Percentiles rank a stretch among this genome's conserved stretches.
These are phyloP conservation scores for Hypotaenidia philippensis DNA, from an alignment of 2,797 vertebrate genomes.

Conservation along the genomic window DNA sequence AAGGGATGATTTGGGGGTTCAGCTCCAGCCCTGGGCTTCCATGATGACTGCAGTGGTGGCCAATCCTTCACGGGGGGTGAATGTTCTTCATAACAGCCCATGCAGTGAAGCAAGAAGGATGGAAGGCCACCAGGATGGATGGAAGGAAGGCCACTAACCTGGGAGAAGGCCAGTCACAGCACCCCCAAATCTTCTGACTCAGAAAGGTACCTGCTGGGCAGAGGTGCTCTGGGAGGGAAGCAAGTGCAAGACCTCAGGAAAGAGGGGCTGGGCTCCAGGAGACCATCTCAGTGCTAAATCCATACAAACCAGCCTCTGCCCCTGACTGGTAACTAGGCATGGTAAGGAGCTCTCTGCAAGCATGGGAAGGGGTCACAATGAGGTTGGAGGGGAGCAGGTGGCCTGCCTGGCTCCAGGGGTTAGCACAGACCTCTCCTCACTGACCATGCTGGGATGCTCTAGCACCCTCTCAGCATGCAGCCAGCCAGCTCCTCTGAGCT, in stretches of 20 bases:
- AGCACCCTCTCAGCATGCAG: not conserved
- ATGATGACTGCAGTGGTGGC: not conserved
- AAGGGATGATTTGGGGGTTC: not conserved
- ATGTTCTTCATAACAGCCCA: not conserved
- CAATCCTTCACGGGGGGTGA: not conserved
- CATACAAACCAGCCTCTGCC: not conserved
- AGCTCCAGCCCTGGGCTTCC: not conserved
- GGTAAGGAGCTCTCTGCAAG: not conserved
- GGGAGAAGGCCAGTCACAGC: not conserved
- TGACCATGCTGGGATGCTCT: not conserved
- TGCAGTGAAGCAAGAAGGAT: not conserved
- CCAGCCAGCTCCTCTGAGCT: not conserved
- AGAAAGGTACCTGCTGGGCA: not conserved
- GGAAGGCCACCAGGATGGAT: not conserved
- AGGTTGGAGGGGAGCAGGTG: not conserved
- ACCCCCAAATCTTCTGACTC: not conserved
- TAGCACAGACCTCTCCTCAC: not conserved
- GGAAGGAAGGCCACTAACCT: not conserved
- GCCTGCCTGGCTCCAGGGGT: not conserved
- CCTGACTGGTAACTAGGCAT: not conserved
- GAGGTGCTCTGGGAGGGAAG: not conserved
- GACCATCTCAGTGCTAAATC: rapidly evolving
- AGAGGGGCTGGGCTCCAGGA: not conserved
- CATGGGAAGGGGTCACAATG: not conserved
- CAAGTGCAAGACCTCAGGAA: not conserved